These are phyloP conservation scores for Hylaeus anthracinus DNA, from an alignment of 1,140 invertebrate genomes.

Conservation along the genomic window DNA sequence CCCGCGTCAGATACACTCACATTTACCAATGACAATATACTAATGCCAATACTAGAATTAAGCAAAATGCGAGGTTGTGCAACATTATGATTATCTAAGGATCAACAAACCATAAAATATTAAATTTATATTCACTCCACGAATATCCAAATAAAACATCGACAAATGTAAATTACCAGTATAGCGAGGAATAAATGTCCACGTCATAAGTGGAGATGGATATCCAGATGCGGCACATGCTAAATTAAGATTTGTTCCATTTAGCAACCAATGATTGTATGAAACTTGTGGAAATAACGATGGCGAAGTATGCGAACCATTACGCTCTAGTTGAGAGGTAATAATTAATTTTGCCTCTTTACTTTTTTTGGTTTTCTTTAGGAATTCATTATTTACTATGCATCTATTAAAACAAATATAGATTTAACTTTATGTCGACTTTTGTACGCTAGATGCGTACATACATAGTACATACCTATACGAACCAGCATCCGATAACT, in stretches of 20 bases:
- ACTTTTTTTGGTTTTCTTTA: constrained; percentile 81
- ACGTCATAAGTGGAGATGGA: constrained; percentile 80
- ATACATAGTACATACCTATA: constrained; percentile 78
- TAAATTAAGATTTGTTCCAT: constrained; percentile 77
- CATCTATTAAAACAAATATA: constrained; percentile 71
- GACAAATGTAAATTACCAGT: constrained; percentile 59
- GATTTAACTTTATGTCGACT: not conserved
- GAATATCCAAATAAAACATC: not conserved
- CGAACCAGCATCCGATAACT: constrained; percentile 82
- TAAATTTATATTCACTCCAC: not conserved
- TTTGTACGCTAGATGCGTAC: not conserved
- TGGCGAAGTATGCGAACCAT: constrained; percentile 49
- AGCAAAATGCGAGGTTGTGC: constrained; percentile 70
- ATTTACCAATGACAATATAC: constrained; percentile 78
- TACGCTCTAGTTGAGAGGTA: constrained; percentile 63
- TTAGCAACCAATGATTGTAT: constrained; percentile 72
- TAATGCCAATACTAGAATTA: constrained; percentile 76
- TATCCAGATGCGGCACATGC: constrained; percentile 83
- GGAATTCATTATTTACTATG: constrained; percentile 77
- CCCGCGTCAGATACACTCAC: constrained; percentile 80
- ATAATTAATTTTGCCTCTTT: constrained; percentile 80
- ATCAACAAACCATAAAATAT: constrained; percentile 9
- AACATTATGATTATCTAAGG: constrained; percentile 59
- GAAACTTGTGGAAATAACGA: constrained; percentile 74
- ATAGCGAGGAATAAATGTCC: constrained; percentile 80